Evolutionary conservation across 1,140 invertebrate genomes (phyloP).

Genomic region (Solenopsis fugax): DNA sequence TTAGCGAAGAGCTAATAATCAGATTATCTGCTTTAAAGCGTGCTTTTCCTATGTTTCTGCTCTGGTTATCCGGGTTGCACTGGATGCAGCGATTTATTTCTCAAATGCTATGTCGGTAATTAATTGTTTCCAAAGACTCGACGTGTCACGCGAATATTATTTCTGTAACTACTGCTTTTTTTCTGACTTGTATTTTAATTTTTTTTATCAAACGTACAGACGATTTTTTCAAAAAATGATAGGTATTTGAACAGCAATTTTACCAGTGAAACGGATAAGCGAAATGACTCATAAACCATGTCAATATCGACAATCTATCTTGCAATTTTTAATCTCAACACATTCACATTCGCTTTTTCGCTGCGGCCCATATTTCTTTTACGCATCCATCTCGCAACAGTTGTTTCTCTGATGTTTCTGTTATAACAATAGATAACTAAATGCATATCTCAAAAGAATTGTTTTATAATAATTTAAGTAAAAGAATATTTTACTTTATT

Average conservation of each 20-base stretch:
- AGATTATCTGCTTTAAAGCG: conserved; percentile 74
- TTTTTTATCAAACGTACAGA: background rate
- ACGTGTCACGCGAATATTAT: background rate
- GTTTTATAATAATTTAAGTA: background rate
- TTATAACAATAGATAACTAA: conserved; percentile 2
- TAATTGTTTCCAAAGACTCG: conserved; percentile 29
- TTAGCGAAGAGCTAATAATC: conserved; percentile 74
- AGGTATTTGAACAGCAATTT: conserved; percentile 33
- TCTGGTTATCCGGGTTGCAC: conserved; percentile 14
- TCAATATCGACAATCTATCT: conserved; percentile 51
- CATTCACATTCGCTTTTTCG: conserved; percentile 17
- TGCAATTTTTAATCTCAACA: conserved; percentile 61
- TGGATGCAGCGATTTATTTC: conserved; percentile 24
- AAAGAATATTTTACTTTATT: conserved; percentile 3
- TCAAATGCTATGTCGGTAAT: background rate
- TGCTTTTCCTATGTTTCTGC: conserved; percentile 56
- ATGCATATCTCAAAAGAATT: background rate
- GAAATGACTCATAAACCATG: conserved; percentile 50
- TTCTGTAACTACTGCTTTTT: background rate
- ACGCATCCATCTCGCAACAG: background rate
- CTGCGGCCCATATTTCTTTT: conserved; percentile 19
- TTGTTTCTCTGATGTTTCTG: background rate
- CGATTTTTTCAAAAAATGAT: conserved; percentile 19
- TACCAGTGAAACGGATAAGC: conserved; percentile 23
- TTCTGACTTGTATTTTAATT: background rate